Base-by-base conservation (phyloP, 2,113 vertebrate genomes). In the Tupaia tana region DNA sequence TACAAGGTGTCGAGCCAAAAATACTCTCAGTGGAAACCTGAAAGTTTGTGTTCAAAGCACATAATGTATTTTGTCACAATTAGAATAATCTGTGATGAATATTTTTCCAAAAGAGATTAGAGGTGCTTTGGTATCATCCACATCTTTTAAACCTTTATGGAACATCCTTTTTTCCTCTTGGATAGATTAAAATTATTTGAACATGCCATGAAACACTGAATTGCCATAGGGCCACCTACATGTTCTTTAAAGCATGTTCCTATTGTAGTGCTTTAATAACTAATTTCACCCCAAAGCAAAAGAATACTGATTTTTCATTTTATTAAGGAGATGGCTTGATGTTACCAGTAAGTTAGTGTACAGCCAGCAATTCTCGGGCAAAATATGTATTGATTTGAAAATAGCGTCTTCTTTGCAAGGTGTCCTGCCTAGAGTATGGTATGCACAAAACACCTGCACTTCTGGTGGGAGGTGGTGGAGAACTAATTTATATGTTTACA, bases 1-100 rank as follows among this genome's bases (percentile, higher is more conserved):
- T 96, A 82, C 19, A 64, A 92, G 93, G 6, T 89, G 43, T 84
- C 61, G 94, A 89, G 66, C 80, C 77, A 92, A 96, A 91, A 95
- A 66, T n/a, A 94, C 67, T 94, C 93, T 86, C 71, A 71, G 7
- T 95, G 43, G 59, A 95, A 91, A 82, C 66, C 54, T 86, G 61
- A 91, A 96, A 24, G 16, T 70, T 27, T 84, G 24, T 80, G 19
- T 80, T 71, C 82, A 88, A 82, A 25, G 20, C 27, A 69, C 29
- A 77, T 31, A 84, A 29, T 22, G 14, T 93, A 91, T 95, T 92
- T 93, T n/a, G 92, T 90, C 94, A 61, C 64, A 54, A 85, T 87
- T 69, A 89, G 86, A 89, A 91, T n/a, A 92, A 66, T 86, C 27
- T 63, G 1, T 84, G 83, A 86, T 74, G 90, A 92, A 80, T 95